phyloP scores from a whole-genome alignment of 64 coral and sea anemone species.

The Montipora sp. region DNA sequence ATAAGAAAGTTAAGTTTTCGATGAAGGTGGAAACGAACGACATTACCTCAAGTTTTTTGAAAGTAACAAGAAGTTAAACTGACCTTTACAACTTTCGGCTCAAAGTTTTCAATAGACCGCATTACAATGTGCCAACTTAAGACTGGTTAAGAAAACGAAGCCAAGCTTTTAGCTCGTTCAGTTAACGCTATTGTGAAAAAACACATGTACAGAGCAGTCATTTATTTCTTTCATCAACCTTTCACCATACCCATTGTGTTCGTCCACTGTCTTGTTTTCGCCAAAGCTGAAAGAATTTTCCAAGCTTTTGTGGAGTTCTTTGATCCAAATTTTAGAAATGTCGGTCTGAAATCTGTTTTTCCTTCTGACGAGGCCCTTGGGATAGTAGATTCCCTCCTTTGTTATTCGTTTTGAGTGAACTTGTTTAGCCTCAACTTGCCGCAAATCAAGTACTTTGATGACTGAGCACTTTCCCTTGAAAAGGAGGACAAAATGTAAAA shows the following conservation, averaged over 20 bases:
- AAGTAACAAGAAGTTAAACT: no score
- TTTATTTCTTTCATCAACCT: background rate
- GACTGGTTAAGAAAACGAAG: no score
- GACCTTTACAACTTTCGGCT: no score
- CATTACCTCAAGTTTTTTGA: no score
- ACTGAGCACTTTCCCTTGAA: slow-evolving; percentile 91
- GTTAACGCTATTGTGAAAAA: no score
- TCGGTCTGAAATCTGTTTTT: slow-evolving; percentile 46
- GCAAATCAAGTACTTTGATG: slow-evolving; percentile 83
- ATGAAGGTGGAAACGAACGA: no score
- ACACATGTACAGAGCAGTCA: no score
- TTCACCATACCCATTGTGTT: slow-evolving; percentile 47
- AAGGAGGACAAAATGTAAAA: background rate
- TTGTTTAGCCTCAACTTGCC: background rate
- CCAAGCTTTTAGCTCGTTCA: no score
- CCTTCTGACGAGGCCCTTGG: slow-evolving; percentile 9
- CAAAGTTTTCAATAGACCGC: no score
- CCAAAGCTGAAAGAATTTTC: slow-evolving; percentile 70
- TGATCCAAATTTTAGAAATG: slow-evolving; percentile 71
- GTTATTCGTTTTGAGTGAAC: slow-evolving; percentile 10
- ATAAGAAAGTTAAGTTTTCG: no score
- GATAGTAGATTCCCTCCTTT: slow-evolving; percentile 36
- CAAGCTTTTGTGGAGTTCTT: slow-evolving; percentile 77
- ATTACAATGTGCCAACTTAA: no score
- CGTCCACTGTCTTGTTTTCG: slow-evolving; percentile 78